A percentile compares a stretch with the other conserved stretches of the same genome.
phyloP scores from a whole-genome alignment of 2,888 invertebrate genomes.

The Ophion costatus region DNA sequence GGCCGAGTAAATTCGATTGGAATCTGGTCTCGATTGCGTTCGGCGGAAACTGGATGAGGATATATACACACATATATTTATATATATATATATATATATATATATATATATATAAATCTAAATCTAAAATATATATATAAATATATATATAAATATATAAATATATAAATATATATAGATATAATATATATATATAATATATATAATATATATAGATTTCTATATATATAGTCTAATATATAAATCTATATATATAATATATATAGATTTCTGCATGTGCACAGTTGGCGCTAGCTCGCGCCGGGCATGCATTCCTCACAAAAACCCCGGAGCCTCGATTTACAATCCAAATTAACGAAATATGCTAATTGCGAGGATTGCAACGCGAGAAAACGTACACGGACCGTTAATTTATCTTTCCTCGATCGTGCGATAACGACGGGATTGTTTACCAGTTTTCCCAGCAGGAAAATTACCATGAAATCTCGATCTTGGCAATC shows the following conservation, averaged over 20 bases:
- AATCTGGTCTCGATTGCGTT: slow-evolving; percentile 55
- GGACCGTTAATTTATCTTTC: slow-evolving; percentile 61
- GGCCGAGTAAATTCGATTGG: slow-evolving; percentile 25
- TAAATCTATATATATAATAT: slow-evolving; percentile 18
- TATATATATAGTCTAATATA: slow-evolving; percentile 20
- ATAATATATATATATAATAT: too few species aligned
- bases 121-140: too few species aligned
- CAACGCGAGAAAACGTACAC: slow-evolving; percentile 46
- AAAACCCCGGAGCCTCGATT: slow-evolving; percentile 59
- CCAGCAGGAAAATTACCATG: neutral
- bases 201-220: too few species aligned
- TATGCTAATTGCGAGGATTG: slow-evolving; percentile 67
- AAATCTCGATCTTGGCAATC: slow-evolving; percentile 17
- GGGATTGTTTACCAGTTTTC: slow-evolving; percentile 23
- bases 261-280: neutral
- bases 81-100: slow-evolving; percentile 33
- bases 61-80: too few species aligned
- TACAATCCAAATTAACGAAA: slow-evolving; percentile 73
- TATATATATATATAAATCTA: slow-evolving; percentile 1
- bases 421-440: slow-evolving; percentile 51
- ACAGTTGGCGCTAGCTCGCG: slow-evolving; percentile 5
- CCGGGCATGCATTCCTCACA: slow-evolving; percentile 32
- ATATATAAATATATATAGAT: slow-evolving; percentile 22
- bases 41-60: slow-evolving; percentile 47
- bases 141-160: slow-evolving; percentile 5